A percentile compares a stretch with the other conserved stretches of the same genome.
phyloP scores from a whole-genome alignment of 2,113 vertebrate genomes.

The Antennarius striatus region DNA sequence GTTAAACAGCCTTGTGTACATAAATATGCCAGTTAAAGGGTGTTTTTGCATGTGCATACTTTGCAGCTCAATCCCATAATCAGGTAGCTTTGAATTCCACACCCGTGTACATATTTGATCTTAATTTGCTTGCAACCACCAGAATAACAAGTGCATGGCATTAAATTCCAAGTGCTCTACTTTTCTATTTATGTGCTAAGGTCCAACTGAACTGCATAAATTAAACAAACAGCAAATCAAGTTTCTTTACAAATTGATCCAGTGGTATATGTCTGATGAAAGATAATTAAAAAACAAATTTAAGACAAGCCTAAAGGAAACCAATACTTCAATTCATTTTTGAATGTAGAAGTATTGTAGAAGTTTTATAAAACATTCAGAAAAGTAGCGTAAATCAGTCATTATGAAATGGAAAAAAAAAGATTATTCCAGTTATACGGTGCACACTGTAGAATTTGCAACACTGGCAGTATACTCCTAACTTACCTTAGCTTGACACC shows the following conservation, averaged over 20 bases:
- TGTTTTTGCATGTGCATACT: too few species aligned
- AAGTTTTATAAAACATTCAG: too few species aligned
- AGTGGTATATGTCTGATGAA: background rate
- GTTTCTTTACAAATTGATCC: background rate
- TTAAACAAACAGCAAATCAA: background rate
- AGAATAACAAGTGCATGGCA: background rate
- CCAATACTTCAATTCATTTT: too few species aligned
- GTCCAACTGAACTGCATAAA: background rate
- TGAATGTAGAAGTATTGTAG: too few species aligned
- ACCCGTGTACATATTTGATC: too few species aligned
- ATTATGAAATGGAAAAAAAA: too few species aligned
- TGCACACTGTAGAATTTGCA: background rate
- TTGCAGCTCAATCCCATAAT: too few species aligned
- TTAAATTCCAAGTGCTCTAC: background rate
- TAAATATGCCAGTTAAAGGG: too few species aligned
- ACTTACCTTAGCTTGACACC: conserved; percentile 25
- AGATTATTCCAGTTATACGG: background rate
- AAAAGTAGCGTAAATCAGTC: background rate
- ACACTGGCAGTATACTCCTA: conserved; percentile 5
- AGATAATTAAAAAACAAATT: background rate
- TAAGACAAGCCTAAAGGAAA: background rate
- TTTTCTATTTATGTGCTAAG: background rate
- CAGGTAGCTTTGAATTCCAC: too few species aligned
- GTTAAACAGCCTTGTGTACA: too few species aligned
- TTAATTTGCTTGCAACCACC: background rate